Evolutionary conservation across 2,888 invertebrate species (phyloP).

Genomic region (Neocrepidodera transversa): DNA sequence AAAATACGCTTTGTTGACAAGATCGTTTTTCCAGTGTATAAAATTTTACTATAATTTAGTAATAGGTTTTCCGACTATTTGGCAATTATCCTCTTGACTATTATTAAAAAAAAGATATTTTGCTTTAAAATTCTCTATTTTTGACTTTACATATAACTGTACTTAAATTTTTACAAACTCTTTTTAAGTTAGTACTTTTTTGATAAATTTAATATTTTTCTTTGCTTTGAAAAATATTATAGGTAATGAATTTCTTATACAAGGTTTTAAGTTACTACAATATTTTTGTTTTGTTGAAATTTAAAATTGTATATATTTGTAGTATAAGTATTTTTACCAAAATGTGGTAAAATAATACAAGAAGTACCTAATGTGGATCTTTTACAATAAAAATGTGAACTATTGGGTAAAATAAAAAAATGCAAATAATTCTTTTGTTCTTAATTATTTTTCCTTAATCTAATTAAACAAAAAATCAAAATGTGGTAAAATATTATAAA

Average conservation of each 20-base stretch:
- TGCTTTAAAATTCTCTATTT: neutral
- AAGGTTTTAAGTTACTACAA: too few relatives aligned
- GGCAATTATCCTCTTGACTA: neutral
- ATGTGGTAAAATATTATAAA: too few relatives aligned
- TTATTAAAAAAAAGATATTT: neutral
- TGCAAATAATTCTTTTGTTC: neutral
- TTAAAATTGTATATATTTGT: constrained; percentile 19
- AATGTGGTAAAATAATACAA: constrained; percentile 31
- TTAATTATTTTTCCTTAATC: too few relatives aligned
- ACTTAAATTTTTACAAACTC: neutral
- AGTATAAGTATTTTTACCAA: constrained; percentile 22
- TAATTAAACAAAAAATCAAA: too few relatives aligned
- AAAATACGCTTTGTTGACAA: constrained; percentile 8
- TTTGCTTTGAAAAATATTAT: neutral
- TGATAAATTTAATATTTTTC: neutral
- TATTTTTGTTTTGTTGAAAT: constrained; percentile 8
- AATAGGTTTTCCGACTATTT: neutral
- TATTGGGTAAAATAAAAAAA: constrained; percentile 40
- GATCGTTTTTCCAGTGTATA: constrained; percentile 3
- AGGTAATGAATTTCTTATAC: neutral
- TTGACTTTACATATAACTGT: neutral
- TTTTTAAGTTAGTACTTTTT: neutral
- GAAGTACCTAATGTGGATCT: constrained; percentile 40
- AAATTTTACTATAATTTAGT: neutral
- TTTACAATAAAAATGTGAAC: constrained; percentile 43